Evolutionary conservation across 2,797 vertebrate species (phyloP), one percentile per base, ranked within the genome.

Genomic region (Gallinago stenura): DNA sequence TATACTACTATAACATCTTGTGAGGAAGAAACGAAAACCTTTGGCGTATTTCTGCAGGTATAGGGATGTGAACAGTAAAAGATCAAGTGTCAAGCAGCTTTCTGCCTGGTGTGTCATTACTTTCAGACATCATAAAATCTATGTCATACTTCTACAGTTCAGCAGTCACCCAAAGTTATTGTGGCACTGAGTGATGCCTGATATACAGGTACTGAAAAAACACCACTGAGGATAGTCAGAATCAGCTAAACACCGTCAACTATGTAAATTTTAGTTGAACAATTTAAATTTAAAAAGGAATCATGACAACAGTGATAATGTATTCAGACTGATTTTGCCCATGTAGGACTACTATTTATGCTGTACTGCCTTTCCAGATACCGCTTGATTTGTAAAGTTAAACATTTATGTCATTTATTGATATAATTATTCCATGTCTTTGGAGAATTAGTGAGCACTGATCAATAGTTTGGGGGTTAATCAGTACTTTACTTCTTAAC

Each of bases 391-490:
- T 95, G 43, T 68, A n/a, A 87, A 87, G 15, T 87, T 93, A 90
- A 90, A 83, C 33, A 71, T 94, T 80, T 94, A 51, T 94, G 73
- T 73, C 70, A 87, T 54, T 93, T 91, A 92, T 94, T 94, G 94
- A 84, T 97, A 84, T 80, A 90, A 97, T 92, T 76, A 77, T 95
- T 95, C 41, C 24, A 11, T 62, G 43, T 93, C 93, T 89, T 90
- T 50, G 45, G 80, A 94, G 88, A 87, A 95, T 90, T 87, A 90
- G 35, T 51, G 56, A 90, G 53, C 53, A 68, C 18, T 80, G 90
- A 97, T 97, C 96, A 80, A 97, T 95, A 93, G 83, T 95, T 94
- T 95, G 64, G 86, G 93, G 91, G 90, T 95, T 97, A 97, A 97
- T 96, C 94, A 93, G 91, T 94, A 75, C 90, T 93, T 94, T 90